Evolutionary conservation across 1,140 invertebrate species (phyloP), one percentile per base, ranked within the genome.

Genomic region (Zaprionus ghesquierei): DNA sequence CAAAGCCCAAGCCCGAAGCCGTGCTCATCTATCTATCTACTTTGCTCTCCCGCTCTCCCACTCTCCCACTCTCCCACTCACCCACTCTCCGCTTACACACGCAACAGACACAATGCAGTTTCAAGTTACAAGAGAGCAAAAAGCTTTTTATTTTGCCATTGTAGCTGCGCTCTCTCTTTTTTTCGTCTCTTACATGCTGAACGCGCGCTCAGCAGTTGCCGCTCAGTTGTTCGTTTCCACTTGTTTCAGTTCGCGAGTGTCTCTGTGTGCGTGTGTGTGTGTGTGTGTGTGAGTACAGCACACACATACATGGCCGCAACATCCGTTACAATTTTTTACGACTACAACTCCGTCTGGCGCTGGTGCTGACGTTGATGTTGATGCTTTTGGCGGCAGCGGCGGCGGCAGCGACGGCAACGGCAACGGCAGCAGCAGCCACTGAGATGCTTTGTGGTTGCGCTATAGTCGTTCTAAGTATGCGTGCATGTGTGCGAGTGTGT

Each of bases 271-370:
- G 46, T 51, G 22, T 51, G 35, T 53, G 8, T 20, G 49, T 35
- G 44, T 44, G 25, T 46, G 27, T 49, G 46, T 38, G 56, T 62
- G 69, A 12, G 25, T 20, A 44, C 35, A 44, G 3, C 33, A 46
- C 61, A 71, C 66, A 75, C 53, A 75, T 79, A 82, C 82, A 87
- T 74, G 79, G 79, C 84, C 84, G 69, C 84, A 87, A 84, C 84
- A 89, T 89, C 84, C 84, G 84, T 82, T 89, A 89, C 80, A 89
- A 80, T 89, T 89, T 89, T 89, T 86, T 86, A 86, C 82, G 82
- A 86, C 82, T 86, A 51, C 62, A 68, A 58, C 82, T 65, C 60
- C 65, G 71, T 60, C 70, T 53, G 31, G 55, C 55, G 65, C 65
- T 73, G 70, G 44, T 51, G 74, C 69, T 86, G 82, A 86, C 76